phyloP scores from a whole-genome alignment of 2,797 vertebrate genomes.

The Pelochelys cantorii region DNA sequence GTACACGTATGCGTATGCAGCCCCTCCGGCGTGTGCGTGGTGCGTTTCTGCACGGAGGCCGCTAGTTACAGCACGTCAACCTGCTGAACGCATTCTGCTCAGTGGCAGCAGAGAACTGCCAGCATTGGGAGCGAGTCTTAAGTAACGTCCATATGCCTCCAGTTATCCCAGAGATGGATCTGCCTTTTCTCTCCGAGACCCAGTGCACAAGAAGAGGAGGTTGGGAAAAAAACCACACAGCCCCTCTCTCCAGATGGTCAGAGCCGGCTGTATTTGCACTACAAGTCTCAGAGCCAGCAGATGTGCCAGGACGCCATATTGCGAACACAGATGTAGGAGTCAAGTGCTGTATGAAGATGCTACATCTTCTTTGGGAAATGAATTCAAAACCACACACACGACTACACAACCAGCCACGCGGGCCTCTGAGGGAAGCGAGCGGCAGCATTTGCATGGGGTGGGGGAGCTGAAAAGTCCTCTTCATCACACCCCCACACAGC shows the following conservation, averaged over 20 bases:
- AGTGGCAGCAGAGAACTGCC: background rate
- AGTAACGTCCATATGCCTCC: slow-evolving; percentile 25
- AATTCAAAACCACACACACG: slow-evolving; percentile 16
- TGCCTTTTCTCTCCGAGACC: slow-evolving; percentile 22
- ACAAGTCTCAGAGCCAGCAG: slow-evolving; percentile 58
- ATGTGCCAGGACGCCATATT: slow-evolving; percentile 61
- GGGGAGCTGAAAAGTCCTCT: background rate
- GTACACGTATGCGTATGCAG: background rate
- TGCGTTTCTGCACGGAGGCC: background rate
- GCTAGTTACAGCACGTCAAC: background rate
- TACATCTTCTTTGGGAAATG: slow-evolving; percentile 53
- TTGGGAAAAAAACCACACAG: background rate
- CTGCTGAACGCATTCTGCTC: background rate
- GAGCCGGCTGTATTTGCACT: slow-evolving; percentile 63
- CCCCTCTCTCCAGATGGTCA: slow-evolving; percentile 65
- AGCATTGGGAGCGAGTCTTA: background rate
- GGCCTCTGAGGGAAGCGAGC: background rate
- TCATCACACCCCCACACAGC: background rate
- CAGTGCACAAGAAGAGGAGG: slow-evolving; percentile 3
- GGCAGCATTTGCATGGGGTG: background rate
- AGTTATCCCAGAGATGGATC: slow-evolving; percentile 6
- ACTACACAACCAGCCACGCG: background rate
- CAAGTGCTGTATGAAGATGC: slow-evolving; percentile 37
- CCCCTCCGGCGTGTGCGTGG: background rate
- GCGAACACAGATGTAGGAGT: slow-evolving; percentile 63